Evolutionary conservation across 2,113 vertebrate genomes (phyloP).

Genomic region (Microtus montanus): DNA sequence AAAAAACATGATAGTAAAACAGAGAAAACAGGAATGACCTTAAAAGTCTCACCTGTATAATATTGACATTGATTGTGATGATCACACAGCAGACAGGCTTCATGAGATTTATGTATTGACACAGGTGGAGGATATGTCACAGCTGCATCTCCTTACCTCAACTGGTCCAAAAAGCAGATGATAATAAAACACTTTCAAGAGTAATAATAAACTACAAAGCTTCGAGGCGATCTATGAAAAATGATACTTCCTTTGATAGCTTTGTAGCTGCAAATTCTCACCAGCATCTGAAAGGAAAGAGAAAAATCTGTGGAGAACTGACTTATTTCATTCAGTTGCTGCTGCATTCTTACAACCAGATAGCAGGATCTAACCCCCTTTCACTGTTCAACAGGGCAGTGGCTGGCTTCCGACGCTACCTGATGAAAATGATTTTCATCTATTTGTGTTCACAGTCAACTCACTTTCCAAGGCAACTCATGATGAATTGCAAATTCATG

Average conservation of each 20-base stretch:
- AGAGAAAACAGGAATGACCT: constrained; percentile 68
- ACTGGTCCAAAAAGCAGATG: constrained; percentile 62
- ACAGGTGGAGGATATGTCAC: constrained; percentile 70
- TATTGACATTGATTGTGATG: constrained; percentile 70
- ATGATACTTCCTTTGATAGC: constrained; percentile 62
- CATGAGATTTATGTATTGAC: constrained; percentile 65
- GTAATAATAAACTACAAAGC: constrained; percentile 74
- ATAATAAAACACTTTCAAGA: constrained; percentile 74
- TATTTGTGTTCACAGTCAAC: constrained; percentile 46
- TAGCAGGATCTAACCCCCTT: constrained; percentile 62
- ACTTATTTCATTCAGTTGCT: constrained; percentile 73
- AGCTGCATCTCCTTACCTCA: constrained; percentile 68
- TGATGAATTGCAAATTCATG: constrained; percentile 54
- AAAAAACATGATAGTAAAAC: constrained; percentile 48
- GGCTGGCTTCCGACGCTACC: constrained; percentile 47
- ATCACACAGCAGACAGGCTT: constrained; percentile 16
- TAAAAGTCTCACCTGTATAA: constrained; percentile 63
- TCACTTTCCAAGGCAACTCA: constrained; percentile 40
- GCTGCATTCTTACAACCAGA: constrained; percentile 61
- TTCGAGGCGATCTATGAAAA: constrained; percentile 67
- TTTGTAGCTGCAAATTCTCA: constrained; percentile 76
- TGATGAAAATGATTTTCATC: constrained; percentile 68
- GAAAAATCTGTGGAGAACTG: constrained; percentile 71
- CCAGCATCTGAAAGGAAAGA: constrained; percentile 71
- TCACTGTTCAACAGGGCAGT: constrained; percentile 58